Evolutionary conservation across 1,140 invertebrate species (phyloP).

Genomic region (Drosophila sp.): DNA sequence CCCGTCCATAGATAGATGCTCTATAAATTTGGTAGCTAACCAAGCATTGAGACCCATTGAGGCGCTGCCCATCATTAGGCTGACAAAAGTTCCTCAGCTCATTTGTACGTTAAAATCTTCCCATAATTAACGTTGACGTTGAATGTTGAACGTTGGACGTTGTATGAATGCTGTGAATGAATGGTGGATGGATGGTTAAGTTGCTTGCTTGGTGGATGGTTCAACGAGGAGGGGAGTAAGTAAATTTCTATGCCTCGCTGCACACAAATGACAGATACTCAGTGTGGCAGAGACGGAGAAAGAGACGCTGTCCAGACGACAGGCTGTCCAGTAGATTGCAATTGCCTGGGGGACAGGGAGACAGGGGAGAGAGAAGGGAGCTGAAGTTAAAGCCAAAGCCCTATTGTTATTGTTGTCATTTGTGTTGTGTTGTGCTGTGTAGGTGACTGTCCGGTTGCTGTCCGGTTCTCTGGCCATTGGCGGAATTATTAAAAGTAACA

Average conservation of each 20-base stretch:
- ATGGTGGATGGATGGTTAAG: conserved; percentile 19
- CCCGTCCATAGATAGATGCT: conserved; percentile 5
- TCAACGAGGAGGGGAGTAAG: conserved; percentile 22
- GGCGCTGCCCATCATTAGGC: conserved; percentile 74
- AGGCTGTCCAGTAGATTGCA: conserved; percentile 58
- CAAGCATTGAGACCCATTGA: conserved; percentile 57
- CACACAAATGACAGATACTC: conserved; percentile 69
- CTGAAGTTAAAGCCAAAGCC: conserved; percentile 30
- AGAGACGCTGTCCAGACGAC: conserved; percentile 52
- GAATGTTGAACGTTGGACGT: conserved; percentile 6
- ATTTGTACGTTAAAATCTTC: conserved; percentile 80
- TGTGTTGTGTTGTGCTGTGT: conserved; percentile 69
- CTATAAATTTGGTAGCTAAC: conserved; percentile 75
- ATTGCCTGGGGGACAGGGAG: too few relatives aligned
- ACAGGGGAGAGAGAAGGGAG: background rate
- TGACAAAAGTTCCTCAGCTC: conserved; percentile 78
- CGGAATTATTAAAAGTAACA: conserved; percentile 77
- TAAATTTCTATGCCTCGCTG: conserved; percentile 78
- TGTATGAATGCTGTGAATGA: conserved; percentile 33
- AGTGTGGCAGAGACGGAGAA: conserved; percentile 4
- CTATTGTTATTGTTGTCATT: conserved; percentile 76
- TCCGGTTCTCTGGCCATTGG: conserved; percentile 36
- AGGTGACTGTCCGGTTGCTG: conserved; percentile 60
- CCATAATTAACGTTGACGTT: conserved; percentile 75
- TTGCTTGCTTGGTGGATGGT: conserved; percentile 3